A percentile compares a stretch with the other conserved stretches of the same genome.
Conservation (phyloP, 2,797 vertebrate species). For the Anisognathus igniventris region DNA sequence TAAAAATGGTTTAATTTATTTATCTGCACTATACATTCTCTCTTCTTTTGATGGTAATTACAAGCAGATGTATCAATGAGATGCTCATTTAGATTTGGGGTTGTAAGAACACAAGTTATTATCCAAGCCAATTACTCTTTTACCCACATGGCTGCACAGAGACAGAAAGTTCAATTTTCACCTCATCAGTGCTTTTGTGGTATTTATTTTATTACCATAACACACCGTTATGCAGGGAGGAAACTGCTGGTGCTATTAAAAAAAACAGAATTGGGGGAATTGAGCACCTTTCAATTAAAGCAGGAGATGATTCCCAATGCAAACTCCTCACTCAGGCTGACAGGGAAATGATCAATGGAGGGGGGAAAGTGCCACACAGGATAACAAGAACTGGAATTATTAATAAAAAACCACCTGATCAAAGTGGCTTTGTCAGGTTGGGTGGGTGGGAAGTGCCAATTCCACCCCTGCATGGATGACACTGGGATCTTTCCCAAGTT, state of each 20-base stretch:
- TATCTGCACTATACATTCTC: constrained; percentile 55
- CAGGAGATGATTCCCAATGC: constrained; percentile 43
- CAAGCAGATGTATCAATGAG: constrained; percentile 74
- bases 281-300: constrained; percentile 67
- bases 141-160: constrained; percentile 79
- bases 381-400: constrained; percentile 48
- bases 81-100: constrained; percentile 74
- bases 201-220: constrained; percentile 77
- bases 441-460: not conserved
- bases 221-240: constrained; percentile 56
- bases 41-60: constrained; percentile 73
- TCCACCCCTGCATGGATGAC: not conserved
- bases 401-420: constrained; percentile 11
- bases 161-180: constrained; percentile 76
- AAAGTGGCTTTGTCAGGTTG: constrained; percentile 44
- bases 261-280: constrained; percentile 51
- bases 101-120: constrained; percentile 77
- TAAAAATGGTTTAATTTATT: constrained; percentile 26
- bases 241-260: constrained; percentile 72
- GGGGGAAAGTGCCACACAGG: constrained; percentile 7
- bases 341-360: constrained; percentile 23
- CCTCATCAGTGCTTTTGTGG: constrained; percentile 75
- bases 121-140: constrained; percentile 77
- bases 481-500: no score
- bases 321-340: constrained; percentile 32